phyloP scores from a whole-genome alignment of 1,140 invertebrate genomes.

The Matsumurasca onukii region DNA sequence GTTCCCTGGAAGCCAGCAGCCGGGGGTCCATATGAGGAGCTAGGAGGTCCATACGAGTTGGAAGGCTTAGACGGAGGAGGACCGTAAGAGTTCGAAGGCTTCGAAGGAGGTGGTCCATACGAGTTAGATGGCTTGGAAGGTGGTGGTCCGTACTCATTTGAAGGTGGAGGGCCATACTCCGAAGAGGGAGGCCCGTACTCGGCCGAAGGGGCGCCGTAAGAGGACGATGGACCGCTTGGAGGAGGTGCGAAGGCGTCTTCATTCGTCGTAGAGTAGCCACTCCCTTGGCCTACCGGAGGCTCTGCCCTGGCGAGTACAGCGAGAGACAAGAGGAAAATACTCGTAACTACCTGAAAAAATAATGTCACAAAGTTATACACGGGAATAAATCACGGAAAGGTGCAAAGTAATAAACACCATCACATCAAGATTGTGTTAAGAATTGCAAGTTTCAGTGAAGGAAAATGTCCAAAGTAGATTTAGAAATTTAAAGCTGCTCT shows the following conservation, averaged over 20 bases:
- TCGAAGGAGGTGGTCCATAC: conserved; percentile 20
- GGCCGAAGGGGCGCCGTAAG: conserved; percentile 15
- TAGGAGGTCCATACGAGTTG: background rate
- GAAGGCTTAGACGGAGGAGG: too few relatives aligned
- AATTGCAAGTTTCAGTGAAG: too few relatives aligned
- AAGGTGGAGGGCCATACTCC: background rate
- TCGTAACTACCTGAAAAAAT: background rate
- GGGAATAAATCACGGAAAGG: too few relatives aligned
- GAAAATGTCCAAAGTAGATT: too few relatives aligned
- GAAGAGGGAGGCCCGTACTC: background rate
- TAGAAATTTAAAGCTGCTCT: too few relatives aligned
- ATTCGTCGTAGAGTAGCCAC: conserved; percentile 11
- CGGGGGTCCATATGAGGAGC: conserved; percentile 6
- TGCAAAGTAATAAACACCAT: too few relatives aligned
- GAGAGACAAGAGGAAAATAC: background rate
- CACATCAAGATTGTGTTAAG: too few relatives aligned
- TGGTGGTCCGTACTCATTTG: too few relatives aligned
- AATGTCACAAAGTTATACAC: too few relatives aligned
- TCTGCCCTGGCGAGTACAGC: background rate
- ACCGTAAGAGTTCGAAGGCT: background rate
- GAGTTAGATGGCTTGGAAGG: too few relatives aligned
- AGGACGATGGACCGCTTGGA: background rate
- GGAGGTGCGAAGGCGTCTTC: conserved; percentile 29
- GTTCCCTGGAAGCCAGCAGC: background rate
- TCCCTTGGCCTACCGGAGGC: conserved; percentile 20